These are phyloP conservation scores for Phenganax marumi DNA, from an alignment of 92 coral and sea anemone genomes.

Conservation along the genomic window DNA sequence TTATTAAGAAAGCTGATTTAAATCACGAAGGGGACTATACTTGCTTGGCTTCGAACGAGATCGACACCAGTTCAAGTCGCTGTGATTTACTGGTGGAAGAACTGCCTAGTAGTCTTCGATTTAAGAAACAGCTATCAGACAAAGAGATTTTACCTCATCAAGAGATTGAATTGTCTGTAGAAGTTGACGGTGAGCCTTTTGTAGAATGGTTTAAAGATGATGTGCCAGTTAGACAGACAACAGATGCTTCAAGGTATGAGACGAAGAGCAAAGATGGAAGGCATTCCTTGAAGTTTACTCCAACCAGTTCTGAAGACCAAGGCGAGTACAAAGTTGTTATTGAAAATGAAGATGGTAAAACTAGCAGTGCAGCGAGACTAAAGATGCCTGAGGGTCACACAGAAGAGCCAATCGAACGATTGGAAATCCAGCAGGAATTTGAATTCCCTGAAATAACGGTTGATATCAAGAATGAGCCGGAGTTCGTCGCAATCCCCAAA, in stretches of 20 bases:
- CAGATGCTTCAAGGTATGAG: slow-evolving; percentile 17
- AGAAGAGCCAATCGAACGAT: slow-evolving; percentile 9
- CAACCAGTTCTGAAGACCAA: slow-evolving; percentile 68
- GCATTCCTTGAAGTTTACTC: slow-evolving; percentile 58
- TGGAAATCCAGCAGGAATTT: slow-evolving; percentile 3
- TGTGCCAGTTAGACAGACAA: slow-evolving; percentile 49
- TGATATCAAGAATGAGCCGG: slow-evolving; percentile 34
- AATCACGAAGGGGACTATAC: slow-evolving; percentile 82
- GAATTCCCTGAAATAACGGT: slow-evolving; percentile 26
- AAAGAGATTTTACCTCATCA: slow-evolving; percentile 56
- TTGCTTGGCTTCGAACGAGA: slow-evolving; percentile 70
- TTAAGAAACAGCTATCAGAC: slow-evolving; percentile 60
- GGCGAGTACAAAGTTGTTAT: slow-evolving; percentile 77
- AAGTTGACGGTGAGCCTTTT: slow-evolving; percentile 73
- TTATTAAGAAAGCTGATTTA: slow-evolving; percentile 66
- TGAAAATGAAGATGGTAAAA: slow-evolving; percentile 66
- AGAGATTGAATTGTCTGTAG: slow-evolving; percentile 67
- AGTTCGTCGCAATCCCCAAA: slow-evolving; percentile 30
- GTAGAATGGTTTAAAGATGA: slow-evolving; percentile 76
- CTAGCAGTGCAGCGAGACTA: slow-evolving; percentile 63
- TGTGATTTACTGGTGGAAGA: slow-evolving; percentile 83
- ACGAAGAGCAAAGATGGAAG: slow-evolving; percentile 46
- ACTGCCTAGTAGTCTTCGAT: slow-evolving; percentile 64
- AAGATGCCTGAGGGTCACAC: slow-evolving; percentile 43
- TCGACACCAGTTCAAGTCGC: slow-evolving; percentile 62